A percentile compares a stretch with the other conserved stretches of the same genome.
Conservation (phyloP, 1,140 invertebrate species). For the Habropoda laboriosa region DNA sequence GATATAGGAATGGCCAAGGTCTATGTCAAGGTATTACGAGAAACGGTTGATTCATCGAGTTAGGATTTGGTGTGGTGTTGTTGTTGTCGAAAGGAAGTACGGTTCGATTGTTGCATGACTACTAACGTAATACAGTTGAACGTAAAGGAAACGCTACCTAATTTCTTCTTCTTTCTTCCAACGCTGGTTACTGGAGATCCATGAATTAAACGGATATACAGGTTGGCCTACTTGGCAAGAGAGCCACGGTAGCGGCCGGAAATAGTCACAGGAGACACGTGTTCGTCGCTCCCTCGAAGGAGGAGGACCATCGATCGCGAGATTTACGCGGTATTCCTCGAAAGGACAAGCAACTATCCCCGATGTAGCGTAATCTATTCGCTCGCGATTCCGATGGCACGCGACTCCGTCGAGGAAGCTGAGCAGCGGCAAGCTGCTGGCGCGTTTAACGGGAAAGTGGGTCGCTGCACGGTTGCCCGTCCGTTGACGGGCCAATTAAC, state of each 20-base stretch:
- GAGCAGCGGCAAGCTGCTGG: background rate
- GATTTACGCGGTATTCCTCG: background rate
- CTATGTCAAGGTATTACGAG: no score
- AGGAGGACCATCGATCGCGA: no score
- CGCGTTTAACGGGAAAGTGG: slow-evolving; percentile 44
- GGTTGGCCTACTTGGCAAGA: no score
- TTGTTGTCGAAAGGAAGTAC: no score
- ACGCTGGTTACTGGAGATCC: no score
- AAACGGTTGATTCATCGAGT: no score
- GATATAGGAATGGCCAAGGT: no score
- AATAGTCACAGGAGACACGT: slow-evolving; percentile 60
- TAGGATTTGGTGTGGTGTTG: no score
- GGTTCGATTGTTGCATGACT: no score
- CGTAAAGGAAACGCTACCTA: no score
- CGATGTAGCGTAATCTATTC: slow-evolving; percentile 15
- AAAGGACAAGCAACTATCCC: background rate
- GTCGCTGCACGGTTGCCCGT: slow-evolving; percentile 22
- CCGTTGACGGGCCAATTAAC: slow-evolving; percentile 51
- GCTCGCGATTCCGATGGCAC: slow-evolving; percentile 7
- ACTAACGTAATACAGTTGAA: no score
- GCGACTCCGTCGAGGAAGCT: slow-evolving; percentile 22
- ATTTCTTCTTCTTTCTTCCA: background rate
- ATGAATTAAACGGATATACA: no score
- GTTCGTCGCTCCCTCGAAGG: background rate
- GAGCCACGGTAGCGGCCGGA: slow-evolving; percentile 62